Conservation (phyloP, 2,797 vertebrate genomes). For the Alosa sapidissima region DNA sequence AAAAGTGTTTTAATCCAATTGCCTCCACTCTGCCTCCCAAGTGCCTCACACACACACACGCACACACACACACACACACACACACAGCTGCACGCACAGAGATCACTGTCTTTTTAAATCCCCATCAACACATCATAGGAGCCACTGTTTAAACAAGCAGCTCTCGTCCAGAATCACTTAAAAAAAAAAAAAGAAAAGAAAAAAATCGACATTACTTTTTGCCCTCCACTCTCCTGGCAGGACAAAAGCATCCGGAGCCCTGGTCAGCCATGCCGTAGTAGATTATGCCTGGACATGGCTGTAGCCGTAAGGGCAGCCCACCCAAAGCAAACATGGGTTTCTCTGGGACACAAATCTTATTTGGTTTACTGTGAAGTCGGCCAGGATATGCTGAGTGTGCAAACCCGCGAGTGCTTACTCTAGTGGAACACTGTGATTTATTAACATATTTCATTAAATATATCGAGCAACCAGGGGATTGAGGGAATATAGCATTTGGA, state of each 20-base stretch:
- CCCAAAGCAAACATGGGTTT: constrained; percentile 77
- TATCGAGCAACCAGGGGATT: constrained; percentile 60
- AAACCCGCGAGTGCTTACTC: constrained; percentile 69
- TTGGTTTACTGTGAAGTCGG: constrained; percentile 68
- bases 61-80: constrained; percentile 6
- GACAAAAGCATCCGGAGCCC: neutral
- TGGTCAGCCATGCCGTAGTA: constrained; percentile 64
- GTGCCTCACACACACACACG: neutral
- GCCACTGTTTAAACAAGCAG: constrained; percentile 27
- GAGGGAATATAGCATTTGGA: constrained; percentile 34
- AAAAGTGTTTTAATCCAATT: constrained; percentile 20
- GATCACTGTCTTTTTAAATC: neutral
- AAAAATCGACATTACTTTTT: neutral
- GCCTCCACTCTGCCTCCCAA: neutral
- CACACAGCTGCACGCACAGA: neutral
- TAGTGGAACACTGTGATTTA: constrained; percentile 71
- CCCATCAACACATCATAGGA: constrained; percentile 4
- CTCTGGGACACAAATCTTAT: constrained; percentile 79
- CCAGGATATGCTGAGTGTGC: constrained; percentile 76
- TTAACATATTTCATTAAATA: constrained; percentile 80
- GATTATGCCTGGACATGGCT: constrained; percentile 75
- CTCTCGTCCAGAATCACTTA: constrained; percentile 24
- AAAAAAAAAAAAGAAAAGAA: neutral
- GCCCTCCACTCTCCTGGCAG: neutral
- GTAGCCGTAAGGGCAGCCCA: constrained; percentile 69